Evolutionary conservation across 1,140 invertebrate species (phyloP), one percentile per base, ranked within the genome.

Genomic region (Pseudomyrmex cubaensis): DNA sequence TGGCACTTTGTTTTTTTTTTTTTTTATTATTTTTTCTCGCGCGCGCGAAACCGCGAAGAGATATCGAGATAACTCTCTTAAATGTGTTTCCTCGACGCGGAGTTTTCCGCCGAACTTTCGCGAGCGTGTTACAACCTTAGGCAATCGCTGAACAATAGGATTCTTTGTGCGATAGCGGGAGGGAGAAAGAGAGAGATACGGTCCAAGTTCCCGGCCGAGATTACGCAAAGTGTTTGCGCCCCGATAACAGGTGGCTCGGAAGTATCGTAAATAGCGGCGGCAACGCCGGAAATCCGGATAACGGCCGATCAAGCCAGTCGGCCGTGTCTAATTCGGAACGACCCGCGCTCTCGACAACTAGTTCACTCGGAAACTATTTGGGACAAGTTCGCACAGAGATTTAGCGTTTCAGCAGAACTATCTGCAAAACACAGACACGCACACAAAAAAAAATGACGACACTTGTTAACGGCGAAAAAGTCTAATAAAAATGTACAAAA

Each of bases 81-180:
- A 78, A 50, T 59, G 64, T 64, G 64, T 78, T 78, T 59, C 5
- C 44, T 59, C 64, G 17, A 20, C 64, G 59, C 35, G 50, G 22
- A 78, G 76, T 78, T 78, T 35, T 50, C 35, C 35, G 25, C 35
- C 44, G 17, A 70, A 78, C 54, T 78, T 78, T 78, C 54, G 54
- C 50, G 22, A 62, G 20, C 56, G 66, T 20, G 66, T 25, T 25
- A 20, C 61, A 82, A 74, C 78, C 78, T 82, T 82, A 59, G 50
- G 59, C 78, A 63, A 82, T 73, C 54, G 54, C 54, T 54, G 78
- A 82, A 82, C 70, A 82, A 82, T 82, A 52, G 78, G 57, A 62
- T 75, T 82, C 78, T 48, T 82, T 82, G 50, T 74, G 46, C 69
- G 17, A 46, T 54, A 20, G 10, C 48, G 70, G 35, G 35, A 35